A percentile compares a stretch with the other conserved stretches of the same genome.
Conservation (phyloP, 2,797 vertebrate species). For the Gymnothorax javanicus region DNA sequence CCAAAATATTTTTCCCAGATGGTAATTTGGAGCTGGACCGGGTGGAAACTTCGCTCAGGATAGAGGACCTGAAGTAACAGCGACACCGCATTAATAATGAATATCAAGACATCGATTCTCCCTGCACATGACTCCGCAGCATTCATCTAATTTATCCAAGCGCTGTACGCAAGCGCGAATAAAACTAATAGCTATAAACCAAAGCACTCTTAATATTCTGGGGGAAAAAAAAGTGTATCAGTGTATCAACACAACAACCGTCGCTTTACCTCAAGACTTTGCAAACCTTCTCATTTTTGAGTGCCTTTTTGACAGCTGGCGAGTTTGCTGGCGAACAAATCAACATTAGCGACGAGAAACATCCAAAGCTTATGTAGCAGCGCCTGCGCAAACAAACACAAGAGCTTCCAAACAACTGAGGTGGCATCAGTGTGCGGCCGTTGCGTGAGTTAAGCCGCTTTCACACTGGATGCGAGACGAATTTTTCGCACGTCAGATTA, state of each 20-base stretch:
- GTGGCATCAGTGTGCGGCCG: no score
- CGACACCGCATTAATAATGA: background rate
- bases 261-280: background rate
- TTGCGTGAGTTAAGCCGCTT: no score
- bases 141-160: background rate
- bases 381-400: background rate
- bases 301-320: background rate
- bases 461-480: no score
- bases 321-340: background rate
- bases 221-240: background rate
- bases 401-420: no score
- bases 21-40: constrained; percentile 92
- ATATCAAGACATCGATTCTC: constrained; percentile 12
- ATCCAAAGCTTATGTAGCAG: background rate
- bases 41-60: constrained; percentile 95
- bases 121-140: constrained; percentile 10
- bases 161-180: background rate
- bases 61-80: constrained; percentile 81
- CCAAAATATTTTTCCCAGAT: constrained; percentile 91
- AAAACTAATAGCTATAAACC: background rate
- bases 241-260: background rate
- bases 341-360: background rate
- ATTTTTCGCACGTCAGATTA: no score
- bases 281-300: background rate
- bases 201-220: background rate